phyloP scores from a whole-genome alignment of 1,140 invertebrate genomes.

The Magallana gigas region DNA sequence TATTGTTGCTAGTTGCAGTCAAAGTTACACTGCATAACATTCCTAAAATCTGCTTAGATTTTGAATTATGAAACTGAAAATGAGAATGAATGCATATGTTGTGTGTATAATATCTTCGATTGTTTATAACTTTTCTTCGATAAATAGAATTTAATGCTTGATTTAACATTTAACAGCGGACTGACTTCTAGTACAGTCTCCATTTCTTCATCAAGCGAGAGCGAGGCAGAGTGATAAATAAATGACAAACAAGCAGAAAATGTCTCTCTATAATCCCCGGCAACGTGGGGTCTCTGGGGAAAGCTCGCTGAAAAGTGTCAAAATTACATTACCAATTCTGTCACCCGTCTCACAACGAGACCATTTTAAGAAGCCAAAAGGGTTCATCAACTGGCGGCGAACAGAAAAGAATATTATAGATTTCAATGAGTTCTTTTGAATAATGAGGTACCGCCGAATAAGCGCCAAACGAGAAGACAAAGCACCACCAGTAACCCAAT shows the following conservation, averaged over 20 bases:
- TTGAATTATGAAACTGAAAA: too few species aligned
- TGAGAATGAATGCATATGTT: too few species aligned
- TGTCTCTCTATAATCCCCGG: neutral
- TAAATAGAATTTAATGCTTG: too few species aligned
- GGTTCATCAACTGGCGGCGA: neutral
- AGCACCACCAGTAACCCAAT: neutral
- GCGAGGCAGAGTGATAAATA: neutral
- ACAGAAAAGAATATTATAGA: slow-evolving; percentile 19
- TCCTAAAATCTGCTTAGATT: too few species aligned
- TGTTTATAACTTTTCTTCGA: too few species aligned
- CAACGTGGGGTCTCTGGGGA: neutral
- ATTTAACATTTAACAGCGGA: too few species aligned
- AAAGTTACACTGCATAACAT: too few species aligned
- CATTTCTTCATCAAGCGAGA: neutral
- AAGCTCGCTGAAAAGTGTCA: slow-evolving; percentile 3
- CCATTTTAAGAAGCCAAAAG: neutral
- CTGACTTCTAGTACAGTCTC: too few species aligned
- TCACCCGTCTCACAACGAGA: neutral
- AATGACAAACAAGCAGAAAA: neutral
- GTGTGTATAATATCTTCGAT: too few species aligned
- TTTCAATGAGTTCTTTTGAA: slow-evolving; percentile 8
- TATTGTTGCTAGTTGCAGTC: too few species aligned
- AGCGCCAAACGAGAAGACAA: neutral
- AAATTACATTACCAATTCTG: slow-evolving; percentile 27
- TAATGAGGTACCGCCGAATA: neutral